Percentiles rank a stretch among this genome's conserved stretches.
phyloP scores from a whole-genome alignment of 35 echinoderm and acorn worm species.

The Anneissia japonica region DNA sequence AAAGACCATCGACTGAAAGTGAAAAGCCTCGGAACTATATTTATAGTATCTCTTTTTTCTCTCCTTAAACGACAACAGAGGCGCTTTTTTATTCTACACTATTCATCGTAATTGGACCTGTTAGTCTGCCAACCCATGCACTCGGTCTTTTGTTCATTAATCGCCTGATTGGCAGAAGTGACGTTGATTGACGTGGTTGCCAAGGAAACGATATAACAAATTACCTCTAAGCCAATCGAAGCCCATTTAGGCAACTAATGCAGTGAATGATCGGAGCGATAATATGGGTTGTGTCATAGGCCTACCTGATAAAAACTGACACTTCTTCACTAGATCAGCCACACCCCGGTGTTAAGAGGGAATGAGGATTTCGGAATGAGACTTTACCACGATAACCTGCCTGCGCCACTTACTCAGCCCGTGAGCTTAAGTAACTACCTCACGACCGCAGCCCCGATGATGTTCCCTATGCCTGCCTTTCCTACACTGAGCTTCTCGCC shows the following conservation, averaged over 20 bases:
- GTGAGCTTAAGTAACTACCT: conserved; percentile 50
- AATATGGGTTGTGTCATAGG: conserved; percentile 90
- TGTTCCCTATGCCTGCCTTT: conserved; percentile 70
- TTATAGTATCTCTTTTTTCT: neutral
- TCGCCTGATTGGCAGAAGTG: conserved; percentile 83
- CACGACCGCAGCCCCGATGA: conserved; percentile 55
- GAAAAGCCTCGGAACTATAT: neutral
- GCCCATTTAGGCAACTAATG: conserved; percentile 98
- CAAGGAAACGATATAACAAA: conserved; percentile 88
- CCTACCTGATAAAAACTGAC: conserved; percentile 92
- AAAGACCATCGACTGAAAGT: neutral
- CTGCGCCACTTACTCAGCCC: conserved; percentile 31
- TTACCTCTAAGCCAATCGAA: conserved; percentile 99
- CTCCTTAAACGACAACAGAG: neutral
- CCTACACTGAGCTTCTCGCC: conserved; percentile 92
- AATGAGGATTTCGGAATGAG: conserved; percentile 23
- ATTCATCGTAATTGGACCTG: conserved; percentile 63
- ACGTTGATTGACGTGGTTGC: conserved; percentile 97
- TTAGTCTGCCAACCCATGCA: conserved; percentile 77
- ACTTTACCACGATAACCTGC: conserved; percentile 8
- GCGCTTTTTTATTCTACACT: neutral
- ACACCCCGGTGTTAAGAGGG: conserved; percentile 79
- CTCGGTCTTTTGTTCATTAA: conserved; percentile 77
- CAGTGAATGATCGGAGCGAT: conserved; percentile 88
- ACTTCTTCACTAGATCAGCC: conserved; percentile 65